Conservation (phyloP, 2,113 vertebrate genomes). For the Antigone vipio region DNA sequence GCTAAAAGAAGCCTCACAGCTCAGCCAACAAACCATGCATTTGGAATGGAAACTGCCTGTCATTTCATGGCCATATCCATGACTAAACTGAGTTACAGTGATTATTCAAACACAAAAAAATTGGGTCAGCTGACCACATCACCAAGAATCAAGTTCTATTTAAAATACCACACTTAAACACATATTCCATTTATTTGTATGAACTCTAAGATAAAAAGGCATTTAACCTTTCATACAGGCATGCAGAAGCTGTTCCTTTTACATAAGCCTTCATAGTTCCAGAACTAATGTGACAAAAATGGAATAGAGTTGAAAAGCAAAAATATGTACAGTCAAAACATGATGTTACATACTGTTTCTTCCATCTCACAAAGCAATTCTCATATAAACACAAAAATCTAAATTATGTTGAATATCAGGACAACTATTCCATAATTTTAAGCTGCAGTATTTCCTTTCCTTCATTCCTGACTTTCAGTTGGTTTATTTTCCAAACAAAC, state of each 20-base stretch:
- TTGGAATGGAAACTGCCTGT: constrained; percentile 4
- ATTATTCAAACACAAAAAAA: constrained; percentile 10
- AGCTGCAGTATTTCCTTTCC: not conserved
- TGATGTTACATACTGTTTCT: not conserved
- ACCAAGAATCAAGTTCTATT: not conserved
- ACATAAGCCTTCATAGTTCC: not conserved
- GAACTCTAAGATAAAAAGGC: not conserved
- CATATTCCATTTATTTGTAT: not conserved
- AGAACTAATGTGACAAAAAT: not conserved
- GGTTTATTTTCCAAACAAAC: not conserved
- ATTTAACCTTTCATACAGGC: not conserved
- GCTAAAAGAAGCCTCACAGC: not conserved
- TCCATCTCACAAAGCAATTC: not conserved
- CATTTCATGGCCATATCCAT: not conserved
- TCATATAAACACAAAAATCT: not conserved
- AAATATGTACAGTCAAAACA: not conserved
- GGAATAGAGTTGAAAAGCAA: not conserved
- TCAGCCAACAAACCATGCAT: not conserved
- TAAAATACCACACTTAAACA: not conserved
- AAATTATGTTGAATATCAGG: not conserved
- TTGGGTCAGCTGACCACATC: not conserved
- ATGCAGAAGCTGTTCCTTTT: not conserved
- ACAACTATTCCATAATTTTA: not conserved
- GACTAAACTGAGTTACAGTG: not conserved
- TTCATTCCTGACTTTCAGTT: not conserved